Base-by-base conservation (phyloP, 2,113 vertebrate species). In the Arothron firmamentum region DNA sequence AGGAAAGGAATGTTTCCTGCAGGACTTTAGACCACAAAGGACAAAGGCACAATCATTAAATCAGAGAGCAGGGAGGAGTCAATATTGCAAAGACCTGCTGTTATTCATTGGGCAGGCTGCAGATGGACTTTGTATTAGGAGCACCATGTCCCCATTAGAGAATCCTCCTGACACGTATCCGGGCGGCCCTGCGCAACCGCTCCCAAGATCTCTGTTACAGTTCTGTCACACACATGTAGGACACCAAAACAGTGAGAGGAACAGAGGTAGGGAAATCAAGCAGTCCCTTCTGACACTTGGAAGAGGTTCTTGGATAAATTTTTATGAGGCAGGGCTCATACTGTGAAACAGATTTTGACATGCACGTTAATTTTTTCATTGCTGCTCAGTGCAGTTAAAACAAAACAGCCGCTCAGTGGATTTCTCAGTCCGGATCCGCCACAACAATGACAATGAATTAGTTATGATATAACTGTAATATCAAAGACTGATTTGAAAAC, bases 41-140 rank as follows among this genome's bases (percentile, higher is more conserved):
- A 93, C 90, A 93, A 95, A 94, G 89, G 92, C 92, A 89, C 91
- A 92, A 94, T 93, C 92, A 93, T 92, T 91, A 88, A 90, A 91
- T 88, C 88, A 71, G 59, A 52, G 90, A 73, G 52, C 51, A 28
- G 76, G 81, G 78, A 80, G 77, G 78, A 93, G 93, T 92, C 92
- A 92, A 93, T 93, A 92, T 91, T 91, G 92, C 91, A 93, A 85
- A 92, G 77, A 74, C 67, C 78, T 80, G 77, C 79, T 85, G 78
- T 86, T 78, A 74, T 84, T 82, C 85, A 82, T 67, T 42, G 72
- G 62, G 69, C 60, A 23, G 61, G 42, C 75, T 79, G 64, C 77
- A 82, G 81, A 85, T 77, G 72, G 80, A 75, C 78, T 80, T 62
- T 79, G 74, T 88, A 77, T 83, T 72, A 77, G 73, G 77, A 83